Evolutionary conservation across 2,888 invertebrate genomes (phyloP).

Genomic region (Pegoplata infirma): DNA sequence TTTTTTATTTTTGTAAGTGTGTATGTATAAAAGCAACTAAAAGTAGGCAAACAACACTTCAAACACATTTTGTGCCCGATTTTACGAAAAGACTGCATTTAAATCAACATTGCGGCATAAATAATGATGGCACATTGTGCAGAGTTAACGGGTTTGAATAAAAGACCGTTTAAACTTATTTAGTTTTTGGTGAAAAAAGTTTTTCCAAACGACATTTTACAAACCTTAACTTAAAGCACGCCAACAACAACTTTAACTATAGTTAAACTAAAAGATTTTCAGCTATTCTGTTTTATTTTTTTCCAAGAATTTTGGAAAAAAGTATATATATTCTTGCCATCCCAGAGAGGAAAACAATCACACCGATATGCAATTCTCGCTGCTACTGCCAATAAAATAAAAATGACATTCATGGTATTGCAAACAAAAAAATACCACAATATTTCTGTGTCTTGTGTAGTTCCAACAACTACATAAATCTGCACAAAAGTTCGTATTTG

Average conservation of each 20-base stretch:
- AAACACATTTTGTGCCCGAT: conserved; percentile 32
- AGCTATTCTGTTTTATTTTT: neutral
- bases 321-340: neutral
- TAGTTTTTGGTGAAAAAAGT: conserved; percentile 19
- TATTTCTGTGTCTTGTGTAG: neutral
- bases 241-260: conserved; percentile 6
- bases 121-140: conserved; percentile 38
- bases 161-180: conserved; percentile 35
- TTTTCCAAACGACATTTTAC: conserved; percentile 13
- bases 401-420: conserved; percentile 29
- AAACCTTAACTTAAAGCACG: neutral
- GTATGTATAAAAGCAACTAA: neutral
- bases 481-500: conserved; percentile 2
- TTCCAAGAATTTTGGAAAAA: neutral
- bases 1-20: neutral
- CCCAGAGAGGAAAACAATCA: conserved; percentile 5
- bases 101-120: conserved; percentile 38
- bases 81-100: conserved; percentile 43
- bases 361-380: conserved; percentile 18
- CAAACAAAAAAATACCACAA: neutral
- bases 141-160: conserved; percentile 27
- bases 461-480: conserved; percentile 16
- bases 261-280: conserved; percentile 22
- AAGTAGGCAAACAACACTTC: conserved; percentile 38
- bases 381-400: conserved; percentile 42